Evolutionary conservation across 2,113 vertebrate genomes (phyloP).

Genomic region (Micronisus gabar): DNA sequence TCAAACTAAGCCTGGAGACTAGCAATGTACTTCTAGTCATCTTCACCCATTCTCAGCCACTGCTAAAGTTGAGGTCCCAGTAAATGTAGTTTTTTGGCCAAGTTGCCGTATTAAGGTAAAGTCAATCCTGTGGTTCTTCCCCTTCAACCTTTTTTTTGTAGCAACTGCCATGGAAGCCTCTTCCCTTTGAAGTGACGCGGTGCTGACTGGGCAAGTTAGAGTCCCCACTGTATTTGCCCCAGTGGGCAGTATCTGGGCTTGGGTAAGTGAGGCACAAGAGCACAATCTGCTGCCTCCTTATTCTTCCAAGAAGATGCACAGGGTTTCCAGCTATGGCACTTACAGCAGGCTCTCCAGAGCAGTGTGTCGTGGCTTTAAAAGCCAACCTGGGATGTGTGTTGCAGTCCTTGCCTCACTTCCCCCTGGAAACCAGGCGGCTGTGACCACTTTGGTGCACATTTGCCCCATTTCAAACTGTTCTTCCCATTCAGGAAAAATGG

Average conservation of each 20-base stretch:
- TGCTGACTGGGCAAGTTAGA: neutral
- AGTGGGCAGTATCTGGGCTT: neutral
- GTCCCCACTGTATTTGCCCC: neutral
- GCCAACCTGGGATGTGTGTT: too few species aligned
- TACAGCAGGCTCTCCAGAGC: neutral
- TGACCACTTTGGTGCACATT: neutral
- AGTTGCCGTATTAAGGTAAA: neutral
- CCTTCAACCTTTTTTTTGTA: neutral
- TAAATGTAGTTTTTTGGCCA: neutral
- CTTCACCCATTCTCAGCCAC: neutral
- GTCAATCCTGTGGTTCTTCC: neutral
- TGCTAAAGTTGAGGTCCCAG: neutral
- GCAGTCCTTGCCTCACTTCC: neutral
- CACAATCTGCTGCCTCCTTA: neutral
- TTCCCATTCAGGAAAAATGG: neutral
- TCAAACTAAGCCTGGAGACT: neutral
- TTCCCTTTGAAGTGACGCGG: neutral
- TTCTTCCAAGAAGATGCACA: neutral
- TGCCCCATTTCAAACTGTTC: neutral
- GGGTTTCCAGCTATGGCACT: neutral
- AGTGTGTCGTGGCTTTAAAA: neutral
- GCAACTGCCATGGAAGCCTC: neutral
- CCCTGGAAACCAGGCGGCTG: neutral
- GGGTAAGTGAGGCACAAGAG: neutral
- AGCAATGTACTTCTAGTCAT: neutral